Base-by-base conservation (phyloP, 64 coral and sea anemone species). In the Porites australiensis region DNA sequence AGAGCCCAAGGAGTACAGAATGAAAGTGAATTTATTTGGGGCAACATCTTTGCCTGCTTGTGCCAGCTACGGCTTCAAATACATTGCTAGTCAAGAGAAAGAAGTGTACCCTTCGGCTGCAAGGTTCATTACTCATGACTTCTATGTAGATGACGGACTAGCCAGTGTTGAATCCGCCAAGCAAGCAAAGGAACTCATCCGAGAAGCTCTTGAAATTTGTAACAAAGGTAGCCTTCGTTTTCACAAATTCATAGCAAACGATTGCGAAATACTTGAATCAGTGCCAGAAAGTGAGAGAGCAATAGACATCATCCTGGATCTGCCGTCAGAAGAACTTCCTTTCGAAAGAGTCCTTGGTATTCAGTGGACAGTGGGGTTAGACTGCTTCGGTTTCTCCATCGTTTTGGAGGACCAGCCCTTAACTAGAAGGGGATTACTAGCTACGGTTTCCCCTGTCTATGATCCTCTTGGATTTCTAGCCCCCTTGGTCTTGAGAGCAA, bases 221-320 rank as follows among this genome's bases (percentile, higher is more conserved):
- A 16, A 67, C 46, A 70, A 86, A 65, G 47, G 59, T 13, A 49
- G 83, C 10, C 37, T 86, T 86, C 23, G 46, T 37, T 44, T 86
- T 65, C 83, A 86, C 45, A 86, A 86, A 65, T 86, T 86, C 51
- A 52, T 71, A 23, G 47, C 59, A 23, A 86, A 86, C 16, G 46
- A 52, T 67, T 5, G 50, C 45, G 8, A 54, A 19, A 64, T 86
- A 14, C 45, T 86, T 14, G 47, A 86, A 70, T 65, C 37, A 86
- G 64, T 86, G 53, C 61, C 45, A 50, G 23, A 67, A 13, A 57
- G 51, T 53, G 46, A 86, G 8, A 86, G 82, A 71, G 37, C 64
- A 45, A 12, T 69, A n/a, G 64, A 67, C 21, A 47, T 75, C 22
- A 37, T 37, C 27, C 27, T 37, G 1, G 27, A 37, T 37, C 27